phyloP scores from a whole-genome alignment of 2,113 vertebrate genomes.

The Anseranas semipalmata region DNA sequence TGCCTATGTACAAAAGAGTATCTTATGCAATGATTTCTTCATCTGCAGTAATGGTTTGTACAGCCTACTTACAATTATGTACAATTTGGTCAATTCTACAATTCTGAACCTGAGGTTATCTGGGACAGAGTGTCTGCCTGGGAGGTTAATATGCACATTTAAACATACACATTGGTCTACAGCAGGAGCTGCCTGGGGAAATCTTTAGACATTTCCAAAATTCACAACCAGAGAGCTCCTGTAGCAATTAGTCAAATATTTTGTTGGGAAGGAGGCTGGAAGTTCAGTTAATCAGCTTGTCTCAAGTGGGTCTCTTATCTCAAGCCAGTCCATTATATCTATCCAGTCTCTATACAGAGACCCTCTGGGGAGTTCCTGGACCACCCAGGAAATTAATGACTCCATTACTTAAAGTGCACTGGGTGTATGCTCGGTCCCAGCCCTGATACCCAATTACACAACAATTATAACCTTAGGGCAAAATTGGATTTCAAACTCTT shows the following conservation, averaged over 20 bases:
- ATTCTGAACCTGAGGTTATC: background rate
- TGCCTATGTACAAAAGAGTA: background rate
- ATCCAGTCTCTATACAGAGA: background rate
- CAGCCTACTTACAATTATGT: background rate
- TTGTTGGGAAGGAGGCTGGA: background rate
- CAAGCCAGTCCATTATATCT: background rate
- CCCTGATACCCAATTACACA: background rate
- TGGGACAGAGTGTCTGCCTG: background rate
- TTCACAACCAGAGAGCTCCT: background rate
- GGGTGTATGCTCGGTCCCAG: background rate
- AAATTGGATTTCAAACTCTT: background rate
- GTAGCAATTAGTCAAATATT: background rate
- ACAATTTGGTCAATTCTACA: background rate
- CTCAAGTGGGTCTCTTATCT: background rate
- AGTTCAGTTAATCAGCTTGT: background rate
- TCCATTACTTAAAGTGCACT: background rate
- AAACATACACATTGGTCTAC: background rate
- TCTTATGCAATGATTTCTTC: background rate
- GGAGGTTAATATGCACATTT: background rate
- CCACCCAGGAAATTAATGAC: background rate
- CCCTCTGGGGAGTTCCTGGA: background rate
- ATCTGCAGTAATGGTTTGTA: background rate
- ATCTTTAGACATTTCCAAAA: background rate
- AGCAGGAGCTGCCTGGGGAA: background rate
- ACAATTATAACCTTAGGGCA: background rate